Evolutionary conservation across 1,140 invertebrate species (phyloP), one percentile per base, ranked within the genome.

Genomic region (Pseudoatta argentina): DNA sequence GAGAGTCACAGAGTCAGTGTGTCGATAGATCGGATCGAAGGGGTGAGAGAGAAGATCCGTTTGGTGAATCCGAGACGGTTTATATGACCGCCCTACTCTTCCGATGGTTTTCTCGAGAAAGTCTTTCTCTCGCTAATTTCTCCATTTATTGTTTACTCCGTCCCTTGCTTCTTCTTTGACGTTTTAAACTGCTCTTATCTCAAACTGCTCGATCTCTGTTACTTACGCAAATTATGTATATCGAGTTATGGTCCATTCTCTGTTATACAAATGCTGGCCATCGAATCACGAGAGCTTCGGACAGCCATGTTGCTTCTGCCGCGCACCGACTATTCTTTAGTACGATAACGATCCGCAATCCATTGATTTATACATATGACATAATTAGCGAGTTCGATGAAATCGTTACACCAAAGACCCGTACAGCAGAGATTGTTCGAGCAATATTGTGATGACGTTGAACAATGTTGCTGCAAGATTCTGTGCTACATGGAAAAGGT

Each of bases 21-120:
- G 79, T 57, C 88, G 89, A 90, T 90, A 89, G 86, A 67, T 87
- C 85, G 85, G 76, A 71, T 63, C 61, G 66, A 83, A 75, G 34
- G 63, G 57, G 51, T 7, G 69, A 39, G 27, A 10, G 18, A 5
- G 30, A 16, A n/a, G 63, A 55, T 81, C 24, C 69, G 79, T 75
- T 83, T 83, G 79, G 79, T 61, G 69, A 75, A 71, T 51, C 21
- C 55, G 67, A 77, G 87, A 21, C 69, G 76, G 83, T 66, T 89
- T 82, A 69, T 86, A 55, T 75, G 79, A 57, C 82, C 55, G n/a
- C 30, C 55, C 63, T 59, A 30, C 61, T 76, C 64, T 73, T 77
- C 78, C 73, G 34, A 53, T n/a, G 63, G 48, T 67, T 86, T 69
- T 76, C 61, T 81, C 48, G 39, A 14, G 10, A 51, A 39, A 51